Evolutionary conservation across 2,888 invertebrate genomes (phyloP).

Genomic region (Carcina quercana): DNA sequence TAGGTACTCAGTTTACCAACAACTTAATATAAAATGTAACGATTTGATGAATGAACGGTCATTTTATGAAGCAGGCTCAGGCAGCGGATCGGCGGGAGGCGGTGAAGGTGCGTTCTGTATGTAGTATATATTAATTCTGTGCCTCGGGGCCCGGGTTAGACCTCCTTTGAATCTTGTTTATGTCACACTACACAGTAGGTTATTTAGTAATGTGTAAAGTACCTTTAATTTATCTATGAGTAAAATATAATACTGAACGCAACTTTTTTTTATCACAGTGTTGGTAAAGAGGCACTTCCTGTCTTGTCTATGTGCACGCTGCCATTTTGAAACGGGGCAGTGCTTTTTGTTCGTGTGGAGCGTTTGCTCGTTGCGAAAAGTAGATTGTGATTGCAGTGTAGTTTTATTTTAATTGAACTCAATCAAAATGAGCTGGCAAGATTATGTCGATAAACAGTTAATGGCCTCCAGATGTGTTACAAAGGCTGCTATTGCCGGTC

Average conservation of each 20-base stretch:
- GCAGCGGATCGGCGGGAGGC: too few relatives aligned
- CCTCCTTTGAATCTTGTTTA: too few relatives aligned
- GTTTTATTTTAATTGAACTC: constrained; percentile 71
- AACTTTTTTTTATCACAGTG: constrained; percentile 16
- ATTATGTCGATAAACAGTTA: constrained; percentile 98
- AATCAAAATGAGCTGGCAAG: constrained; percentile 96
- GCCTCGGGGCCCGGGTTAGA: too few relatives aligned
- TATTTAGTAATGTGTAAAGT: too few relatives aligned
- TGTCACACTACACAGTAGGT: too few relatives aligned
- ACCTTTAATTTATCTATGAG: too few relatives aligned
- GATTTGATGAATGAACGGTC: too few relatives aligned
- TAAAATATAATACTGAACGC: constrained; percentile 15
- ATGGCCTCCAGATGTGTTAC: constrained; percentile 95
- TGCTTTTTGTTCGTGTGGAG: constrained; percentile 75
- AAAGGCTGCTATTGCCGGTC: constrained; percentile 96
- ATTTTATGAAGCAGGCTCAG: too few relatives aligned
- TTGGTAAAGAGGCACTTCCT: constrained; percentile 49
- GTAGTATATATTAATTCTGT: too few relatives aligned
- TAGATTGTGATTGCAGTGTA: constrained; percentile 67
- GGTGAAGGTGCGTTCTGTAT: too few relatives aligned
- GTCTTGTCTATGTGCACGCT: constrained; percentile 59
- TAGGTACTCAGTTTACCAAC: too few relatives aligned
- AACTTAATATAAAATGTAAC: too few relatives aligned
- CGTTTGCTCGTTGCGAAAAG: constrained; percentile 70
- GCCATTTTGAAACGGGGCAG: constrained; percentile 73